These are phyloP conservation scores for Taurulus bubalis DNA, from an alignment of 2,113 vertebrate species.

Conservation along the genomic window DNA sequence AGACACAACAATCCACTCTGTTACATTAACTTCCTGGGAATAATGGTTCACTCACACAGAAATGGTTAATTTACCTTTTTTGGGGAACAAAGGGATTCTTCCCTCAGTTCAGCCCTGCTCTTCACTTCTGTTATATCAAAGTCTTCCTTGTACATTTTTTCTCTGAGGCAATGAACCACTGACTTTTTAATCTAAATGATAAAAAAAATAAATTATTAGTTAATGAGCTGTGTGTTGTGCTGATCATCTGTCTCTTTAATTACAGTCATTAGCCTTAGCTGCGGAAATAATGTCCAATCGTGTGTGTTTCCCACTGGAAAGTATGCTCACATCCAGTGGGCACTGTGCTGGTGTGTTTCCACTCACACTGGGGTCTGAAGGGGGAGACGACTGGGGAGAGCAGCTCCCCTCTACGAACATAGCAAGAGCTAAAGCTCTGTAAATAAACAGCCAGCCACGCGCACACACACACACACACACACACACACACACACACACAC, in stretches of 20 bases:
- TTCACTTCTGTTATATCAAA: conserved; percentile 61
- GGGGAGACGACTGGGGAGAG: conserved; percentile 17
- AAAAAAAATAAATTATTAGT: conserved; percentile 86
- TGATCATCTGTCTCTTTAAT: conserved; percentile 63
- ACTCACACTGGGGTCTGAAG: conserved; percentile 44
- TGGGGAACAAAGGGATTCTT: conserved; percentile 41
- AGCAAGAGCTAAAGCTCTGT: conserved; percentile 66
- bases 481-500: conserved; percentile 59
- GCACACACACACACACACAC: conserved; percentile 43
- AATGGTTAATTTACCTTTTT: conserved; percentile 27
- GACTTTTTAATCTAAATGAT: conserved; percentile 84
- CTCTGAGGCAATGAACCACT: conserved; percentile 81
- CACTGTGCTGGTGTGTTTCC: conserved; percentile 62
- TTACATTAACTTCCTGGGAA: conserved; percentile 37
- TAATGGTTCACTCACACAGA: conserved; percentile 40
- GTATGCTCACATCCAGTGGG: conserved; percentile 33
- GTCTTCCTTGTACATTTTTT: conserved; percentile 78
- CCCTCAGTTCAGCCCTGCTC: conserved; percentile 47
- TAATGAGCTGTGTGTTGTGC: conserved; percentile 74
- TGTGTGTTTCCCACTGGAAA: conserved; percentile 46
- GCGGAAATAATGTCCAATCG: conserved; percentile 42
- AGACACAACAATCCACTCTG: conserved; percentile 49
- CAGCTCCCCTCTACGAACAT: conserved; percentile 36
- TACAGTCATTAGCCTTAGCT: conserved; percentile 34
- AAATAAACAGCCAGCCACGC: conserved; percentile 72